Evolutionary conservation across 1,140 invertebrate species (phyloP).

Genomic region (Drosophila watanabei): DNA sequence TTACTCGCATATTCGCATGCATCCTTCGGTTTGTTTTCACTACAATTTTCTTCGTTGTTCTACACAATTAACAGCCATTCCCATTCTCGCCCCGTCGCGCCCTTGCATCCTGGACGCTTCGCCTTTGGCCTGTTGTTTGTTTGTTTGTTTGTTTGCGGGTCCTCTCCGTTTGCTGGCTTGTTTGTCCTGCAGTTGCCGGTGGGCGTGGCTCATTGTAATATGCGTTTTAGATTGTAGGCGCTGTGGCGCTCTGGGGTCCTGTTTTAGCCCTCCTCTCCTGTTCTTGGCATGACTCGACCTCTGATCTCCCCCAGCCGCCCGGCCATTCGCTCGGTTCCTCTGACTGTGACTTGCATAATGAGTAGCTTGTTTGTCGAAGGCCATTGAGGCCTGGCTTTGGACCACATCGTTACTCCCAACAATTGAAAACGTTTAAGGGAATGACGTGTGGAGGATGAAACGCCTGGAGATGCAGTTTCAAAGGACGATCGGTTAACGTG

Average conservation of each 20-base stretch:
- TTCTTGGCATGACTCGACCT: constrained; percentile 14
- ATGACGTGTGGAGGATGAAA: background rate
- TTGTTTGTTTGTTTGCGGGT: constrained; percentile 42
- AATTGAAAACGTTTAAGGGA: constrained; percentile 41
- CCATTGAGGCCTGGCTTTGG: constrained; percentile 20
- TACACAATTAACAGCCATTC: constrained; percentile 81
- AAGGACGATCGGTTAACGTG: constrained; percentile 1
- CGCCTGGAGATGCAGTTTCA: background rate
- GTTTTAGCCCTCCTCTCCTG: constrained; percentile 8
- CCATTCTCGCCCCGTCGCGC: constrained; percentile 9
- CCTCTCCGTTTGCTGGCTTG: constrained; percentile 32
- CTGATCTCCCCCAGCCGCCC: background rate
- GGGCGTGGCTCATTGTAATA: constrained; percentile 74
- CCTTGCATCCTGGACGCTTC: constrained; percentile 3
- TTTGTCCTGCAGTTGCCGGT: constrained; percentile 51
- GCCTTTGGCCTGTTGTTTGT: constrained; percentile 33
- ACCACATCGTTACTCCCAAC: constrained; percentile 26
- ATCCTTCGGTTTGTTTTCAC: constrained; percentile 79
- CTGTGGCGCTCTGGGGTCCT: constrained; percentile 10
- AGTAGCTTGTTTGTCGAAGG: constrained; percentile 68
- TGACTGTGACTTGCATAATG: constrained; percentile 77
- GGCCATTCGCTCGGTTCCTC: constrained; percentile 12
- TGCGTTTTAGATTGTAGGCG: constrained; percentile 57
- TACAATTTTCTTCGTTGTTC: constrained; percentile 82
- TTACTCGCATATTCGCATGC: constrained; percentile 62